Percentiles rank a stretch among this genome's conserved stretches.
Conservation (phyloP, 2,888 invertebrate species). For the Hermaeophaga mercurialis region DNA sequence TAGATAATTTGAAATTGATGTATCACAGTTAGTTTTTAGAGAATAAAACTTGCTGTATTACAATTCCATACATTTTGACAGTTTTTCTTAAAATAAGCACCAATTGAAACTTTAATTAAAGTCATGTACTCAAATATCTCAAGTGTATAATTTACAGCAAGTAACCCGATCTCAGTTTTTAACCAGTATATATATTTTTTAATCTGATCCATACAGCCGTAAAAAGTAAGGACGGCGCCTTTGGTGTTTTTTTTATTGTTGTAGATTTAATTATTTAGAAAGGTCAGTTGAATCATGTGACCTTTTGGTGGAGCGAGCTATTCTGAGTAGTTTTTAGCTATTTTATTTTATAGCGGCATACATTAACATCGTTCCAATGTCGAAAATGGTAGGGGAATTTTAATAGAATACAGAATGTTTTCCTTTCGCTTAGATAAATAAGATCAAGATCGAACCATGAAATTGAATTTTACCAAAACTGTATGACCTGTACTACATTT, state of each 20-base stretch:
- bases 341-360: constrained; percentile 3
- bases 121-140: no score
- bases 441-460: constrained; percentile 4
- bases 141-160: no score
- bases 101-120: no score
- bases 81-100: no score
- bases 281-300: constrained; percentile 16
- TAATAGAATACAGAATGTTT: no score
- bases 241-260: not conserved
- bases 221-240: no score
- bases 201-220: no score
- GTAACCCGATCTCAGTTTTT: no score
- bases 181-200: no score
- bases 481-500: constrained; percentile 3
- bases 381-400: no score
- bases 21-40: constrained; percentile 42
- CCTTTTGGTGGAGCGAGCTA: constrained; percentile 2
- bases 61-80: constrained; percentile 33
- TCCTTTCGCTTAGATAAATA: not conserved
- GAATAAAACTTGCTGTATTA: constrained; percentile 37
- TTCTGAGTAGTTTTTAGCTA: not conserved
- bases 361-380: no score
- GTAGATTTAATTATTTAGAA: constrained; percentile 13
- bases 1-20: constrained; percentile 37
- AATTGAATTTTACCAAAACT: constrained; percentile 2